phyloP scores from a whole-genome alignment of 1,140 invertebrate genomes.

The Rhagoletis zephyria region DNA sequence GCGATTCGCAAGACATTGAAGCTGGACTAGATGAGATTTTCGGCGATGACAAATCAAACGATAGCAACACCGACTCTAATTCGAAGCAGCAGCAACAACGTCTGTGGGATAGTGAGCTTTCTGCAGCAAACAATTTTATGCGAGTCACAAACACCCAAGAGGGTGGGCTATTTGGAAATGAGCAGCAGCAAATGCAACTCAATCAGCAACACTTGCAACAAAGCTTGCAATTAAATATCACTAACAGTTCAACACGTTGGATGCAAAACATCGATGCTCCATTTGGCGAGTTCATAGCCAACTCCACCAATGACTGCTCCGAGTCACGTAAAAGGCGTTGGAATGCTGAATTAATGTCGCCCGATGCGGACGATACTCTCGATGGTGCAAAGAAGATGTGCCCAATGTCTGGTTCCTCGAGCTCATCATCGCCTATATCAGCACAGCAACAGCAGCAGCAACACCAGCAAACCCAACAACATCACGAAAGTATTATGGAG shows the following conservation, averaged over 20 bases:
- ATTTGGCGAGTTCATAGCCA: conserved; percentile 66
- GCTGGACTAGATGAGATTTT: conserved; percentile 71
- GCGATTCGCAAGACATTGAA: conserved; percentile 67
- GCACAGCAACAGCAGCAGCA: conserved; percentile 60
- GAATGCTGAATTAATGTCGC: conserved; percentile 69
- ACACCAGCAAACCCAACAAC: conserved; percentile 59
- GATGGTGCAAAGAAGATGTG: conserved; percentile 68
- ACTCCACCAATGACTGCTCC: conserved; percentile 56
- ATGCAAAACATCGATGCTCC: conserved; percentile 71
- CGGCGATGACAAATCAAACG: conserved; percentile 66
- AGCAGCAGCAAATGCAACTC: conserved; percentile 49
- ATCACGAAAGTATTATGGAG: conserved; percentile 65
- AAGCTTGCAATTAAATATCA: conserved; percentile 45
- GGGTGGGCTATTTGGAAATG: conserved; percentile 58
- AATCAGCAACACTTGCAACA: conserved; percentile 37
- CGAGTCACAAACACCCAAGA: conserved; percentile 50
- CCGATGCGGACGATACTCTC: conserved; percentile 65
- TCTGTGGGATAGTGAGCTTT: conserved; percentile 64
- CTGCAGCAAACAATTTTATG: conserved; percentile 58
- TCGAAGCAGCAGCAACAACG: conserved; percentile 38
- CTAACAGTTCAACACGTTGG: conserved; percentile 62
- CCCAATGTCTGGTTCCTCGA: conserved; percentile 60
- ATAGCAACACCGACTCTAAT: background rate
- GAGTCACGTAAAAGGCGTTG: conserved; percentile 66
- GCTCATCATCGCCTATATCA: conserved; percentile 66